Evolutionary conservation across 2,888 invertebrate genomes (phyloP).

Genomic region (Pristionchus exspectatus): DNA sequence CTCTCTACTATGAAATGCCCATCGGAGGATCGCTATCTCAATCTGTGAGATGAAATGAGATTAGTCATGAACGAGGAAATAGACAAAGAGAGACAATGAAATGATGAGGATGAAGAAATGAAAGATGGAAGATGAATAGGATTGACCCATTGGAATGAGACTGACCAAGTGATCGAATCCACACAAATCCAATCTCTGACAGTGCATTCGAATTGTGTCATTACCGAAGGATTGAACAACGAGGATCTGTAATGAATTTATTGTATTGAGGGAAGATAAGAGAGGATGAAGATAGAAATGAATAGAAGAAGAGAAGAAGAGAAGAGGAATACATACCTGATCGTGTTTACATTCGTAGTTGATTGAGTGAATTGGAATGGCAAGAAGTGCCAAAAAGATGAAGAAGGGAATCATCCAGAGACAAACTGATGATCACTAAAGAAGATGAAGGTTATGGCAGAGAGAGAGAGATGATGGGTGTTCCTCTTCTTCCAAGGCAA

Average conservation of each 20-base stretch:
- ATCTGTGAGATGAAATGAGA: constrained; percentile 16
- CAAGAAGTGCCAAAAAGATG: constrained; percentile 18
- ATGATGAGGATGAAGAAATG: background rate
- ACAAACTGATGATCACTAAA: background rate
- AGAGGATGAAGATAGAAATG: background rate
- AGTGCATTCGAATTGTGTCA: constrained; percentile 78
- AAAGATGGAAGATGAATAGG: background rate
- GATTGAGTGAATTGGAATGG: constrained; percentile 55
- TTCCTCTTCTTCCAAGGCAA: background rate
- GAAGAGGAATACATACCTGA: constrained; percentile 59
- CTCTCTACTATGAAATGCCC: background rate
- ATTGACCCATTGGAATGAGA: background rate
- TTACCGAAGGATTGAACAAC: constrained; percentile 78
- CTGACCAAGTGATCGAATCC: constrained; percentile 74
- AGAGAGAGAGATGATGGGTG: constrained; percentile 8
- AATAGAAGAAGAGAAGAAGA: background rate
- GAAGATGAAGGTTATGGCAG: background rate
- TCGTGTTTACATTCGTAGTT: constrained; percentile 68
- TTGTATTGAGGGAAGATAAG: background rate
- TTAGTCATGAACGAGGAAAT: constrained; percentile 27
- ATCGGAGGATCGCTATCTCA: constrained; percentile 3
- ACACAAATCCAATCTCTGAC: constrained; percentile 76
- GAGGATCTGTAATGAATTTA: constrained; percentile 65
- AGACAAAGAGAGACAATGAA: constrained; percentile 16
- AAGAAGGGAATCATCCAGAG: constrained; percentile 7